These are phyloP conservation scores for Meiosimyza platycephala DNA, from an alignment of 2,888 invertebrate species.

Conservation along the genomic window DNA sequence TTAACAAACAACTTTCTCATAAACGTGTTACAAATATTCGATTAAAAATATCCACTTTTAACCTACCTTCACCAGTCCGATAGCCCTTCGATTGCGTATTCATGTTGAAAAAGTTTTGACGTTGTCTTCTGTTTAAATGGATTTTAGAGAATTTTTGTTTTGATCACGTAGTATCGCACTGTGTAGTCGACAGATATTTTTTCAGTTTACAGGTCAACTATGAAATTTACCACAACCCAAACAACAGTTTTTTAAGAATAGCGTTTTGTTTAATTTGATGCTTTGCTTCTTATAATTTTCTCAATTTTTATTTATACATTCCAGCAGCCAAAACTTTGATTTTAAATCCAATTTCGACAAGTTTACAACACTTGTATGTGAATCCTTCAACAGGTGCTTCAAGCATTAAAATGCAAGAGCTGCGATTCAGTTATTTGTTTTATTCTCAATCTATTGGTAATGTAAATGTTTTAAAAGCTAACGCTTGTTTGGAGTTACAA, in stretches of 20 bases:
- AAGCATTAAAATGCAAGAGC: not conserved
- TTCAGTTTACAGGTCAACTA: conserved; percentile 22
- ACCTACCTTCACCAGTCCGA: conserved; percentile 66
- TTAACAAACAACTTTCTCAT: too few relatives aligned
- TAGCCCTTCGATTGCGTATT: conserved; percentile 66
- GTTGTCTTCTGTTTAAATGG: conserved; percentile 44
- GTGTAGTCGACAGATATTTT: conserved; percentile 25
- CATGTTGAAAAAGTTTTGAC: conserved; percentile 54
- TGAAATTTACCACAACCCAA: too few relatives aligned
- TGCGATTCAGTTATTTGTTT: conserved; percentile 29
- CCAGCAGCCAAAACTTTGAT: not conserved
- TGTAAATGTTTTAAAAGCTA: not conserved
- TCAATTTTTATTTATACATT: conserved; percentile 34
- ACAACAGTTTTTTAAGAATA: too few relatives aligned
- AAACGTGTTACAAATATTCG: not conserved
- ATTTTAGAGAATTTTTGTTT: conserved; percentile 40
- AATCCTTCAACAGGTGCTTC: too few relatives aligned
- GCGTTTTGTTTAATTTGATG: too few relatives aligned
- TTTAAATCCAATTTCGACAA: not conserved
- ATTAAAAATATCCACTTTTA: not conserved
- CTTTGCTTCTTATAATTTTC: not conserved
- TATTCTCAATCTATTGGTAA: not conserved
- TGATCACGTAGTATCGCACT: conserved; percentile 23
- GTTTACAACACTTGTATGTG: not conserved
- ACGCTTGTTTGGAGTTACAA: not conserved